Base-by-base conservation (phyloP, 2,797 vertebrate species). In the Mus spretus region DNA sequence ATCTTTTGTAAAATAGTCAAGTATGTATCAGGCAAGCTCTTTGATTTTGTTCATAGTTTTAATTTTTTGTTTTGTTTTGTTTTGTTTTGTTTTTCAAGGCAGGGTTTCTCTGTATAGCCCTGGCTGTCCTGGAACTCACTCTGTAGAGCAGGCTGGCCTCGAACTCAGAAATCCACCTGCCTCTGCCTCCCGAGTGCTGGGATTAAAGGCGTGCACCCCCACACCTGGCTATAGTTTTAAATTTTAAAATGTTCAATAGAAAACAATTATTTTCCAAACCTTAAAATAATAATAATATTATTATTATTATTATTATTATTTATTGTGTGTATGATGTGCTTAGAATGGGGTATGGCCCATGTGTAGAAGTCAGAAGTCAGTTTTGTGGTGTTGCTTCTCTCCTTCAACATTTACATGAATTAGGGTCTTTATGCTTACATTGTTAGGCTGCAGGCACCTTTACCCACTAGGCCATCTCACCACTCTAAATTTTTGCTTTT, bases 401-500 rank as follows among this genome's bases (percentile, higher is more conserved):
- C 37, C 37, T 19, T 84, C 19, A 24, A 3, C 61, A 65, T 65
- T 84, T 53, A 70, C 37, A 15, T 37, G 85, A 40, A 87, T 28
- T 24, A 5, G 26, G 67, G 34, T 87, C 85, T 72, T 72, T 11
- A 4, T 44, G 15, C 17, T 75, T 31, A 1, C 1, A 47, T 65
- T 84, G 26, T 63, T 15, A 20, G 59, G 34, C 34, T 47, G 4
- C 6, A 74, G n/a, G n/a, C 22, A 28, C 24, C 24, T 28, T 74
- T 88, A 88, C 34, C 34, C n/a, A 88, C 28, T 57, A 57, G 9
- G 67, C 67, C 50, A 57, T 74, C 47, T 88, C 67, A 74, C 50
- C 28, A 55, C 22, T 26, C 67, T 55, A 47, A 34, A 84, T 47
- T 84, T 89, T 94, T 72, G 87, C 92, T 97, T 97, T 95, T 92